Percentiles rank a stretch among this genome's conserved stretches.
phyloP scores from a whole-genome alignment of 2,888 invertebrate genomes.

The Sialis lutaria region DNA sequence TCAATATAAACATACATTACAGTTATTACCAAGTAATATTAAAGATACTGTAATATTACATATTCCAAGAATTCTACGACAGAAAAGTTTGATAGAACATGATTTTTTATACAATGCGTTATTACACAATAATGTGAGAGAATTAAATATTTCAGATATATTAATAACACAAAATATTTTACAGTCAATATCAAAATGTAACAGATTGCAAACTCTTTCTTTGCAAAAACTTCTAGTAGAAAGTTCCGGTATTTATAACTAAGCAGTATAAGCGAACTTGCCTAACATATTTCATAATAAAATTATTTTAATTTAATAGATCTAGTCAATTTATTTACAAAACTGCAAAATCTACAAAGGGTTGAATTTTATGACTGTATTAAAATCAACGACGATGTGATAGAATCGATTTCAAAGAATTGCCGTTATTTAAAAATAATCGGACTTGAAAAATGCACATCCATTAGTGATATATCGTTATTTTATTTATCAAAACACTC shows the following conservation, averaged over 20 bases:
- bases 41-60: too few species aligned
- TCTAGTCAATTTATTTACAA: background rate
- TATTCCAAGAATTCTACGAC: too few species aligned
- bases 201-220: constrained; percentile 15
- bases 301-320: background rate
- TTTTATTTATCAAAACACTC: constrained; percentile 14
- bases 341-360: background rate
- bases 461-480: constrained; percentile 20
- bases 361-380: background rate
- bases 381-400: background rate
- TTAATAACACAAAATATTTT: constrained; percentile 19
- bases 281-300: background rate
- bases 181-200: constrained; percentile 14
- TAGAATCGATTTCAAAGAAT: constrained; percentile 16
- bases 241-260: too few species aligned
- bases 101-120: constrained; percentile 7
- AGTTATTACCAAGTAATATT: too few species aligned
- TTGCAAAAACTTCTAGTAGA: too few species aligned
- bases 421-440: constrained; percentile 28
- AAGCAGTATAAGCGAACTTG: too few species aligned
- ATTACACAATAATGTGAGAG: constrained; percentile 15
- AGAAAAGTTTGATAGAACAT: too few species aligned
- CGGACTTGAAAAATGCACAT: constrained; percentile 26
- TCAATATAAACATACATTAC: too few species aligned
- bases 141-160: constrained; percentile 18